These are phyloP conservation scores for Eptesicus fuscus DNA, from an alignment of 2,113 vertebrate genomes.

Conservation along the genomic window DNA sequence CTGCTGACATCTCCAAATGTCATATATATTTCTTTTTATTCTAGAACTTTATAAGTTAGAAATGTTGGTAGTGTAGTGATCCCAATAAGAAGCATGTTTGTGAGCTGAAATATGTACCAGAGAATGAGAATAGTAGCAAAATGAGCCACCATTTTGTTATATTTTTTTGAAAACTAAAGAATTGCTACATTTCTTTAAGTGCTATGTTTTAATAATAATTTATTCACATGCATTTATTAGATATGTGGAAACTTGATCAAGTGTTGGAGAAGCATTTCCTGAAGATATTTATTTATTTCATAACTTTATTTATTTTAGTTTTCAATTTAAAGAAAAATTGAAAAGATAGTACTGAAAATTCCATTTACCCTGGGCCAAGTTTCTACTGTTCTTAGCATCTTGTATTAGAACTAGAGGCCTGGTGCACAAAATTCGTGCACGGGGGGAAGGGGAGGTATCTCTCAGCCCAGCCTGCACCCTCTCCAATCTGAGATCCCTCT, in stretches of 20 bases:
- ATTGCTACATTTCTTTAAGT: not conserved
- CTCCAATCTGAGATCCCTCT: too few species aligned
- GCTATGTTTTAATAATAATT: not conserved
- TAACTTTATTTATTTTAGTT: not conserved
- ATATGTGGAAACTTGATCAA: not conserved
- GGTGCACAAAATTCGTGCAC: too few species aligned
- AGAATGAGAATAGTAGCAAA: not conserved
- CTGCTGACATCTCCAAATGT: not conserved
- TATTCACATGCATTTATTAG: not conserved
- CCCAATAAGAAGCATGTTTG: not conserved
- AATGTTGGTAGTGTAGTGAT: not conserved
- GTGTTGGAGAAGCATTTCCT: not conserved
- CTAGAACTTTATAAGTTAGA: not conserved
- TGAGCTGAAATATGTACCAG: not conserved
- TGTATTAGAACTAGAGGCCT: not conserved
- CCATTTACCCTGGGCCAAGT: not conserved
- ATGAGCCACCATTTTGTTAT: not conserved
- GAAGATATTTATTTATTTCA: not conserved
- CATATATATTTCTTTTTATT: not conserved
- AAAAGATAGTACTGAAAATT: not conserved
- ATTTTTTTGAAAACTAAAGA: not conserved
- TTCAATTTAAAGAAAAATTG: not conserved
- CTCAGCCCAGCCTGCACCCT: too few species aligned
- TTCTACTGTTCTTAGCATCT: not conserved
- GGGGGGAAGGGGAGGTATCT: too few species aligned